Conservation (phyloP, 2,113 vertebrate genomes). For the Eublepharis macularius region DNA sequence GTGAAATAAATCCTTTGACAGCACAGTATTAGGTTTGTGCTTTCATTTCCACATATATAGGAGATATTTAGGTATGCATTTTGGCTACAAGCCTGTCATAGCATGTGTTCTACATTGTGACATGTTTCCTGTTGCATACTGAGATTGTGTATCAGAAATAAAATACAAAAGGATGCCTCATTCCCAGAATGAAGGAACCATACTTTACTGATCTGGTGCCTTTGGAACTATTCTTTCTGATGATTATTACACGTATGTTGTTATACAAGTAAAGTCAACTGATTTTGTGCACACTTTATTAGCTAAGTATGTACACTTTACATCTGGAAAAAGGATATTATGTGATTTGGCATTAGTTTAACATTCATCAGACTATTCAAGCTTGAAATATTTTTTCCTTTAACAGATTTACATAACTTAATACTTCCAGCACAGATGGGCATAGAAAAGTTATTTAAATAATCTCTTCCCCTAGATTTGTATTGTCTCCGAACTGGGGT, state of each 20-base stretch:
- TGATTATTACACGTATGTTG: not conserved
- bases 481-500: constrained; percentile 53
- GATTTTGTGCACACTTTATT: constrained; percentile 8
- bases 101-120: not conserved
- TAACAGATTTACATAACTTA: constrained; percentile 35
- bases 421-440: constrained; percentile 36
- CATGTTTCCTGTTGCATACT: constrained; percentile 15
- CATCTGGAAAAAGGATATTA: constrained; percentile 12
- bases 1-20: not conserved
- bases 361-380: constrained; percentile 45
- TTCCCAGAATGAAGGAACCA: constrained; percentile 29
- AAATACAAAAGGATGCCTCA: not conserved
- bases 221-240: constrained; percentile 1
- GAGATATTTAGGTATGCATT: constrained; percentile 6
- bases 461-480: not conserved
- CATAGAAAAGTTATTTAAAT: constrained; percentile 13
- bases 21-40: not conserved
- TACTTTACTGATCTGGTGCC: constrained; percentile 17
- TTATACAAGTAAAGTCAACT: constrained; percentile 22
- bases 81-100: constrained; percentile 12
- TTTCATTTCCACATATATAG: not conserved
- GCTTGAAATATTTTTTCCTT: constrained; percentile 49
- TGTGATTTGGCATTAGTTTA: constrained; percentile 57
- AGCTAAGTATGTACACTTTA: constrained; percentile 16
- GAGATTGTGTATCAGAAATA: not conserved